phyloP scores from a whole-genome alignment of 92 coral and sea anemone genomes.

The Micromussa lordhowensis region DNA sequence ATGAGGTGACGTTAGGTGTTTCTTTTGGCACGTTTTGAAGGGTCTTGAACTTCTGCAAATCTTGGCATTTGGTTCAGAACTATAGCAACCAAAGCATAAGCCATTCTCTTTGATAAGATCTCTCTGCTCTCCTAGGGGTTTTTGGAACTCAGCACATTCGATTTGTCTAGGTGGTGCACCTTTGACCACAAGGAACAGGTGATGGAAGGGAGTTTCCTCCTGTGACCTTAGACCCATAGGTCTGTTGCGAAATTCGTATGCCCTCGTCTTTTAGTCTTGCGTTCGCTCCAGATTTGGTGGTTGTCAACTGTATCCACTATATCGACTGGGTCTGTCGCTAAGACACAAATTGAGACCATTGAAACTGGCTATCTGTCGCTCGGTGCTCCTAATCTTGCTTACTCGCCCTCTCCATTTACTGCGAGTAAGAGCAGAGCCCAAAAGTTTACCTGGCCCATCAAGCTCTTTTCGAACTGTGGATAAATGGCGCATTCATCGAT shows the following conservation, averaged over 20 bases:
- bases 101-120: constrained; percentile 63
- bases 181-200: constrained; percentile 61
- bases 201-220: background rate
- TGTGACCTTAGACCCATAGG: background rate
- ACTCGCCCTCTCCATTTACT: constrained; percentile 67
- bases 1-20: constrained; percentile 1
- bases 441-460: constrained; percentile 44
- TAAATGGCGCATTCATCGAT: constrained; percentile 45
- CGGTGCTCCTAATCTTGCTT: constrained; percentile 43
- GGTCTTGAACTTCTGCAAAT: background rate
- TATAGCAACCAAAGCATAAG: constrained; percentile 13
- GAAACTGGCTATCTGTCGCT: constrained; percentile 55
- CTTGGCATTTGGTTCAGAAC: constrained; percentile 3
- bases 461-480: constrained; percentile 29
- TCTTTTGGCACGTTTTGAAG: background rate
- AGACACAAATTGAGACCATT: constrained; percentile 57
- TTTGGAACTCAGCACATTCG: too few relatives aligned
- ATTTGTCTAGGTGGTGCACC: too few relatives aligned
- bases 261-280: constrained; percentile 40
- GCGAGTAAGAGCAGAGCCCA: constrained; percentile 38
- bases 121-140: constrained; percentile 66
- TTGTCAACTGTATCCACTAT: constrained; percentile 33
- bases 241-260: constrained; percentile 52
- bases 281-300: constrained; percentile 36
- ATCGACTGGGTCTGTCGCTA: constrained; percentile 70